Conservation (phyloP, 2,797 vertebrate species). For the Argyrosomus regius region DNA sequence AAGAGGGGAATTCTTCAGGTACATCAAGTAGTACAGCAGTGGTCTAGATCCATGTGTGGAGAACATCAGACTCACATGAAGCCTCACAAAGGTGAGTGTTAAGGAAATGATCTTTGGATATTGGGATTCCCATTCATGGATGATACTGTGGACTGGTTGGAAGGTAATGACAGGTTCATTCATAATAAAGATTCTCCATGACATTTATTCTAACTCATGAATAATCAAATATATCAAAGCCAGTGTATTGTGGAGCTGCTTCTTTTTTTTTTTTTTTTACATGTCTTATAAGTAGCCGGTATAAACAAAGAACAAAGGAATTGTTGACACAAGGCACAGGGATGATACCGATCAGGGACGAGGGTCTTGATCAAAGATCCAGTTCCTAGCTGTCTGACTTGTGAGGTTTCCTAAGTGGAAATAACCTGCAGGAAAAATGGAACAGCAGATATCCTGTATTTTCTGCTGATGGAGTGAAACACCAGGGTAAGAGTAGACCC, state of each 20-base stretch:
- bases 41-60: constrained; percentile 54
- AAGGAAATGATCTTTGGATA: constrained; percentile 26
- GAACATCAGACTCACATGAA: constrained; percentile 55
- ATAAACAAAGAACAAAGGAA: constrained; percentile 38
- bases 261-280: neutral
- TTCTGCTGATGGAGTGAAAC: constrained; percentile 62
- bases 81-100: constrained; percentile 80
- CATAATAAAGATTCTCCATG: constrained; percentile 22
- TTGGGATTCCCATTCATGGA: constrained; percentile 38
- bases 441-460: constrained; percentile 52
- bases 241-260: constrained; percentile 9
- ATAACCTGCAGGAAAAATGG: constrained; percentile 43
- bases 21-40: constrained; percentile 38
- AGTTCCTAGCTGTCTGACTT: constrained; percentile 26
- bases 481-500: constrained; percentile 68
- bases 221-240: neutral
- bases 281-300: constrained; percentile 18
- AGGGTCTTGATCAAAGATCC: constrained; percentile 52
- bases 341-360: constrained; percentile 29
- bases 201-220: neutral
- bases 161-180: constrained; percentile 60
- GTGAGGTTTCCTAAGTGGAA: constrained; percentile 49
- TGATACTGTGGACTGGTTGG: constrained; percentile 41
- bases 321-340: constrained; percentile 24
- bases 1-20: constrained; percentile 45